Base-by-base conservation (phyloP, 2,888 invertebrate species). In the Ophraella communa region DNA sequence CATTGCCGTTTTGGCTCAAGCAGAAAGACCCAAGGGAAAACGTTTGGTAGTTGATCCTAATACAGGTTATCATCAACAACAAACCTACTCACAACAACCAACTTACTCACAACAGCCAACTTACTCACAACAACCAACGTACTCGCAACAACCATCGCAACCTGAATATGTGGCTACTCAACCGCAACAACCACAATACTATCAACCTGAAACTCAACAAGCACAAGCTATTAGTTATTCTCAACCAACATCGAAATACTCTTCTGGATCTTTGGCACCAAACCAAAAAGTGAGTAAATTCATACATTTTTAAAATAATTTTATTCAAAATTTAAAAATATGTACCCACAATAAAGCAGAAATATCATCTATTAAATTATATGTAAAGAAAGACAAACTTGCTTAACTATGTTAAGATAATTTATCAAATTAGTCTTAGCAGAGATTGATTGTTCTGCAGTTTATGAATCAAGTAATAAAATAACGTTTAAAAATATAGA, bases 101-200 rank as follows among this genome's bases (percentile, higher is more conserved):
- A 44, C 61, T 35, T 66, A 66, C 30, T 64, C 66, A 44, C 68
- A 68, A 17, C 71, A 71, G 39, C 44, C 68, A 20, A 35, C 69
- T 11, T 65, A 62, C 30, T 39, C 57, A 3, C 73, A 74, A 55
- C 72, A 71, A 47, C 72, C 73, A 60, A 70, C 72, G 47, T 71
- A 73, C 57, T 72, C 71, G 51, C 69, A 74, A 51, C 51, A n/a
- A n/a, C n/a, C n/a, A n/a, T n/a, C 61, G 44, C 67, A 66, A 39
- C 66, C 66, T 45, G 69, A 68, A 17, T 71, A 71, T 35, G 59
- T 71, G 39, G 47, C 68, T 17, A 35, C 69, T 11, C 65, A 62
- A 39, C 42, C 57, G 3, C 73, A 74, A 55, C 72, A 71, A 47
- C 72, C 73, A 60, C 71, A 73, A 44, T 71, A 73, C 57, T 72